Conservation (phyloP, 1,140 invertebrate species). For the Proales similis region DNA sequence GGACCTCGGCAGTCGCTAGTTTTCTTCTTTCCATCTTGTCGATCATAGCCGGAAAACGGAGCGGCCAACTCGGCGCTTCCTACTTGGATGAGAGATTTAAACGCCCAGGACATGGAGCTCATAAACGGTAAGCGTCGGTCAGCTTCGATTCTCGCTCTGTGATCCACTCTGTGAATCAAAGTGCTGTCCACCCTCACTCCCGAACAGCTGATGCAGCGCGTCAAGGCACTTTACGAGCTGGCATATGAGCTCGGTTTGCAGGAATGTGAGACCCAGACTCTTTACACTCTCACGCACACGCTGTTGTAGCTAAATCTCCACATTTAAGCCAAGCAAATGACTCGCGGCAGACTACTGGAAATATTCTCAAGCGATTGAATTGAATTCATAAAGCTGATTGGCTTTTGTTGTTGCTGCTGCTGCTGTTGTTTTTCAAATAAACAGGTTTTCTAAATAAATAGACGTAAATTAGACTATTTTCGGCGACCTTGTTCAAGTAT, state of each 20-base stretch:
- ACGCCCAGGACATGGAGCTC: slow-evolving; percentile 14
- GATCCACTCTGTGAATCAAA: too few relatives aligned
- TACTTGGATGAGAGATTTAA: slow-evolving; percentile 34
- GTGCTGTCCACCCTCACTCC: slow-evolving; percentile 4
- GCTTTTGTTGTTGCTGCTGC: too few relatives aligned
- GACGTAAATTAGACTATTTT: too few relatives aligned
- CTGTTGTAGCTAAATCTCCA: not conserved
- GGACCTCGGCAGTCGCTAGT: too few relatives aligned
- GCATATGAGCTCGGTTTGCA: not conserved
- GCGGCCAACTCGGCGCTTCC: too few relatives aligned
- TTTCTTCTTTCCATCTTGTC: too few relatives aligned
- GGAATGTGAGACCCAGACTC: not conserved
- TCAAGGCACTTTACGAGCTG: not conserved
- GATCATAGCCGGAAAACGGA: too few relatives aligned
- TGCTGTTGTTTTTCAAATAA: too few relatives aligned
- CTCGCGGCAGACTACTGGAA: slow-evolving; percentile 5
- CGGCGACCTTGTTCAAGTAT: too few relatives aligned
- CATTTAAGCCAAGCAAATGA: slow-evolving; percentile 16
- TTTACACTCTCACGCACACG: not conserved
- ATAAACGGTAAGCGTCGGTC: slow-evolving; percentile 14
- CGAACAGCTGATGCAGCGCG: not conserved
- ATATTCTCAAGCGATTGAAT: too few relatives aligned
- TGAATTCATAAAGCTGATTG: too few relatives aligned
- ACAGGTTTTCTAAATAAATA: too few relatives aligned
- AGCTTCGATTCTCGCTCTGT: slow-evolving; percentile 7